Conservation (phyloP, 2,797 vertebrate genomes). For the Sebastes dallii region DNA sequence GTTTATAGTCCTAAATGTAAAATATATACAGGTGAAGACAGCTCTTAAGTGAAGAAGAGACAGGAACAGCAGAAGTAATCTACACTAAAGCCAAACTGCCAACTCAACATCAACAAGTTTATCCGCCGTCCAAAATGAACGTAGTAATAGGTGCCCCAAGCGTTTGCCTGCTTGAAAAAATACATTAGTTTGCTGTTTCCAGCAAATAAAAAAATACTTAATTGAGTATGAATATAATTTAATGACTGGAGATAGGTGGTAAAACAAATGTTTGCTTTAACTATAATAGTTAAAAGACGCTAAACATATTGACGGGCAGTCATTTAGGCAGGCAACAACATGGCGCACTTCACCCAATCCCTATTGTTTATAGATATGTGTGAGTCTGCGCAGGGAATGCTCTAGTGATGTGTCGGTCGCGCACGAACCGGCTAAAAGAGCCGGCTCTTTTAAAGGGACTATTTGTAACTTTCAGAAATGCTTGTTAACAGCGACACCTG, state of each 20-base stretch:
- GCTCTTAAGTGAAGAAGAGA: not conserved
- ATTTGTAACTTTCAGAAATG: no score
- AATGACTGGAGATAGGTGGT: accelerated
- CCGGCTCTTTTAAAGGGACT: no score
- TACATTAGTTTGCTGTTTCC: not conserved
- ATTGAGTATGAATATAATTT: accelerated
- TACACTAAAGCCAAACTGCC: conserved; percentile 77
- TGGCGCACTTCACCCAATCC: not conserved
- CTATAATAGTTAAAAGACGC: accelerated
- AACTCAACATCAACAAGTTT: conserved; percentile 84
- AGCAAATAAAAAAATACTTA: not conserved
- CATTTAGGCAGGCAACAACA: not conserved
- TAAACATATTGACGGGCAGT: not conserved
- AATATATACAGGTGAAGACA: not conserved
- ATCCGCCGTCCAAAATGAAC: conserved; percentile 11
- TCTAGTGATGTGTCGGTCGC: no score
- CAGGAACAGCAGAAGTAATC: not conserved
- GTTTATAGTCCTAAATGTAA: not conserved
- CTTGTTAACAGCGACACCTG: no score
- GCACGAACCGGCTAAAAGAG: no score
- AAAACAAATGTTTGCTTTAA: not conserved
- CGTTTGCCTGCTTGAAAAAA: conserved; percentile 53
- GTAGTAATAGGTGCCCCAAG: conserved; percentile 4
- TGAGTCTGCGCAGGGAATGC: not conserved
- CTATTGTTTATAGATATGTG: not conserved